Percentiles rank a stretch among this genome's conserved stretches.
These are phyloP conservation scores for Diglossa cyanea DNA, from an alignment of 2,797 vertebrate species.

Conservation along the genomic window DNA sequence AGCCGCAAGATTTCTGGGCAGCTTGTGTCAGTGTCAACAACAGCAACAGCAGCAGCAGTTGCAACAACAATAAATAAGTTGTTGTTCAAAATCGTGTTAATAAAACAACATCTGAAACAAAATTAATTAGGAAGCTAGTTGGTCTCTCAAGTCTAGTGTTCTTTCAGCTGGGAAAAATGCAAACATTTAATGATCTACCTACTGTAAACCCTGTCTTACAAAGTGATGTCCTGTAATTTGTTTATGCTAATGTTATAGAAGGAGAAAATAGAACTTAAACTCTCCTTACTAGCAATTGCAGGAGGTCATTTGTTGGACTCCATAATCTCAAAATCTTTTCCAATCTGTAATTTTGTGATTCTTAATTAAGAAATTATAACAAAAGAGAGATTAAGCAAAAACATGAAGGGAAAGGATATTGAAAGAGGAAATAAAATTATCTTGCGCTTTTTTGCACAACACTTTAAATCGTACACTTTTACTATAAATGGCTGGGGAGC, in stretches of 20 bases:
- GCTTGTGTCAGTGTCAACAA: neutral
- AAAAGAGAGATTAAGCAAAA: neutral
- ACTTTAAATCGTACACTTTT: neutral
- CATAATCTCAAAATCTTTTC: neutral
- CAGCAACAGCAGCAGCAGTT: rapidly evolving
- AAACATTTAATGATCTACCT: neutral
- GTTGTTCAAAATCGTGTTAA: neutral
- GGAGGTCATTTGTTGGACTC: neutral
- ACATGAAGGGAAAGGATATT: neutral
- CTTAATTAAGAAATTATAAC: neutral
- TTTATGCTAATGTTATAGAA: neutral
- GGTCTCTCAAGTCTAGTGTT: neutral
- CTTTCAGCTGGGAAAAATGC: neutral
- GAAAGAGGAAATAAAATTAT: neutral
- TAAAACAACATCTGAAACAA: neutral
- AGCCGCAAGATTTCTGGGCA: neutral
- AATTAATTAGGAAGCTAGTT: neutral
- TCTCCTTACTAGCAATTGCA: neutral
- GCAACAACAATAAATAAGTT: neutral
- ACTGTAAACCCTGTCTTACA: neutral
- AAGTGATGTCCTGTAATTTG: neutral
- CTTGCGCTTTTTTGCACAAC: rapidly evolving
- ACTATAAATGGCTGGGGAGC: neutral
- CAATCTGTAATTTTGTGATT: neutral
- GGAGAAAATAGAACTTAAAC: neutral